Evolutionary conservation across 1,140 invertebrate species (phyloP).

Genomic region (Drosophila azteca): DNA sequence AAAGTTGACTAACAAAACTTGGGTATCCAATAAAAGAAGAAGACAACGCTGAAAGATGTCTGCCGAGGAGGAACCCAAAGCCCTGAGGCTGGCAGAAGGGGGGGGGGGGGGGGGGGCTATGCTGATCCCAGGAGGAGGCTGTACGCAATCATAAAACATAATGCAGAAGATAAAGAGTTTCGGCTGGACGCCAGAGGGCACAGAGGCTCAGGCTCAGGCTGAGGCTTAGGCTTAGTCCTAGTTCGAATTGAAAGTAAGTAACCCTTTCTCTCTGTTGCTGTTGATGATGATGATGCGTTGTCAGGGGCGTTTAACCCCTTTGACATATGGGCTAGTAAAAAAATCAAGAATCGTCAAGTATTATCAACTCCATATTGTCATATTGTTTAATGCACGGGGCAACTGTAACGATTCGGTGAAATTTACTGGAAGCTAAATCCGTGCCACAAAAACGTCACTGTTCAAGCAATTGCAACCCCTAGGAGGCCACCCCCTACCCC

Average conservation of each 20-base stretch:
- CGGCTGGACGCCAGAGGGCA: conserved; percentile 14
- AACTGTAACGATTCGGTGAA: conserved; percentile 80
- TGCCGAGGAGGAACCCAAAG: conserved; percentile 21
- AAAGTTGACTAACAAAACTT: conserved; percentile 27
- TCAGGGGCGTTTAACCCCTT: conserved; percentile 47
- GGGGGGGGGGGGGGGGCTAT: not conserved
- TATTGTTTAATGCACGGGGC: conserved; percentile 66
- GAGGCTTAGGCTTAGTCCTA: conserved; percentile 35
- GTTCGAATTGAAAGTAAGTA: conserved; percentile 25
- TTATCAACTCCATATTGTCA: conserved; percentile 68
- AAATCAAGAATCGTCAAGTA: conserved; percentile 10
- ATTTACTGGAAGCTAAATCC: conserved; percentile 74
- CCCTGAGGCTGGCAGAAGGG: not conserved
- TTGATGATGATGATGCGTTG: conserved; percentile 26
- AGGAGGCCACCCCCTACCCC: not conserved
- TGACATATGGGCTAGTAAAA: conserved; percentile 57
- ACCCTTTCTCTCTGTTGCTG: conserved; percentile 35
- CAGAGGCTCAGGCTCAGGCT: not conserved
- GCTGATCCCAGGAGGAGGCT: conserved; percentile 11
- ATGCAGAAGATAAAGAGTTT: conserved; percentile 46
- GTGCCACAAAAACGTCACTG: not conserved
- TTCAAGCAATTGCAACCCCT: conserved; percentile 48
- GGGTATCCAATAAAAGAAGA: conserved; percentile 11
- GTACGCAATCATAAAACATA: conserved; percentile 60
- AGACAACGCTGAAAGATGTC: conserved; percentile 7